These are phyloP conservation scores for Sclerodermus sp. DNA, from an alignment of 2,888 invertebrate species.

Conservation along the genomic window DNA sequence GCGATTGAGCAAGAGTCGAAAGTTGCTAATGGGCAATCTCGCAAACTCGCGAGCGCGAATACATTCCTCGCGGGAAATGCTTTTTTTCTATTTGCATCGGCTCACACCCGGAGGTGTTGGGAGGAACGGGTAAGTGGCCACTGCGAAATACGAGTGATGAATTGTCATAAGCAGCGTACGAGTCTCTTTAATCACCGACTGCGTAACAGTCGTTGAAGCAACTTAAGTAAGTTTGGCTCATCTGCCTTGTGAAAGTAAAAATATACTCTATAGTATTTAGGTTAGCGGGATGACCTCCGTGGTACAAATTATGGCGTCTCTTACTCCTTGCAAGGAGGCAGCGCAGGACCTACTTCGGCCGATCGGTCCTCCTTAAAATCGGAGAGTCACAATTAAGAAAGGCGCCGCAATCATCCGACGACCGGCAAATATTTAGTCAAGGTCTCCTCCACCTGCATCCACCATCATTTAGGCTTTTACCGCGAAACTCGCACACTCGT, in stretches of 20 bases:
- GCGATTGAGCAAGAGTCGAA: not conserved
- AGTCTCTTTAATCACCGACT: constrained; percentile 27
- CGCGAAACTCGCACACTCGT: too few species aligned
- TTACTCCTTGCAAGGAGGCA: not conserved
- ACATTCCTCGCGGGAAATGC: not conserved
- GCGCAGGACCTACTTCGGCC: constrained; percentile 3
- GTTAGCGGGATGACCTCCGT: constrained; percentile 24
- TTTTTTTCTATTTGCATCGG: not conserved
- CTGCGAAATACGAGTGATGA: constrained; percentile 14
- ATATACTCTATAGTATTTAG: constrained; percentile 26
- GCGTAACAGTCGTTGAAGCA: constrained; percentile 29
- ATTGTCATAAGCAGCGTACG: constrained; percentile 25
- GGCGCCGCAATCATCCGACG: too few species aligned
- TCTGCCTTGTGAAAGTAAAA: constrained; percentile 37
- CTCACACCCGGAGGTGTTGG: not conserved
- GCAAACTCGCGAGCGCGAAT: not conserved
- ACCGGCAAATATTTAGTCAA: too few species aligned
- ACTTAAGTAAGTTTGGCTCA: constrained; percentile 23
- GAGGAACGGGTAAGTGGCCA: not conserved
- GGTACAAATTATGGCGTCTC: constrained; percentile 20
- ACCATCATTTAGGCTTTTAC: too few species aligned
- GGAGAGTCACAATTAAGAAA: too few species aligned
- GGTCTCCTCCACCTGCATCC: too few species aligned
- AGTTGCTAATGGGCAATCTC: not conserved
- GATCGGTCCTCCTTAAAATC: too few species aligned